Percentiles rank a stretch among this genome's conserved stretches.
Evolutionary conservation across 2,888 invertebrate species (phyloP).

Genomic region (Caenorhabditis doughertyi): DNA sequence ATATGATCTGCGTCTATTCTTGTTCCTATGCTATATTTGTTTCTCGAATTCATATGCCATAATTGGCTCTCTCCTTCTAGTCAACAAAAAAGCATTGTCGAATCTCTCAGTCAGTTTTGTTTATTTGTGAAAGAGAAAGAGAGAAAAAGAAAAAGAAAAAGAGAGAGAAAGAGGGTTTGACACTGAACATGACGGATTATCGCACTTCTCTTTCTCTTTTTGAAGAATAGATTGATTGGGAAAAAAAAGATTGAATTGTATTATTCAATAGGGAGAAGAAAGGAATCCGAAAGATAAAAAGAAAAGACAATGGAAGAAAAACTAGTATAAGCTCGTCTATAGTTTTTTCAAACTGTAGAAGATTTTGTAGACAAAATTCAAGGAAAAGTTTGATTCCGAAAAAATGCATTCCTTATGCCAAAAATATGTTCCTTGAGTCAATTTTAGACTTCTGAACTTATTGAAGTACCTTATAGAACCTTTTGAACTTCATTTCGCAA

Average conservation of each 20-base stretch:
- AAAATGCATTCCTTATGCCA: no score
- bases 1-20: conserved; percentile 33
- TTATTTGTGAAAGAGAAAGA: neutral
- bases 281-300: no score
- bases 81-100: no score
- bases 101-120: conserved; percentile 11
- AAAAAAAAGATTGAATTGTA: neutral
- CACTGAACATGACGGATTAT: conserved; percentile 61
- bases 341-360: no score
- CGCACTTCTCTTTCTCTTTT: conserved; percentile 34
- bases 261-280: conserved; percentile 3
- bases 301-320: no score
- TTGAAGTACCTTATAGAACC: no score
- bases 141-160: neutral
- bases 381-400: no score
- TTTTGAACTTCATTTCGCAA: no score
- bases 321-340: no score
- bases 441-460: no score
- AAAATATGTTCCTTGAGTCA: no score
- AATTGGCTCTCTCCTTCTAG: conserved; percentile 56
- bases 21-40: neutral
- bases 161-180: conserved; percentile 31
- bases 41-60: conserved; percentile 22
- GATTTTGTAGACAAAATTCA: no score
- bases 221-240: conserved; percentile 2